Conservation (phyloP, 2,888 invertebrate genomes). For the Ptychoptera contaminata region DNA sequence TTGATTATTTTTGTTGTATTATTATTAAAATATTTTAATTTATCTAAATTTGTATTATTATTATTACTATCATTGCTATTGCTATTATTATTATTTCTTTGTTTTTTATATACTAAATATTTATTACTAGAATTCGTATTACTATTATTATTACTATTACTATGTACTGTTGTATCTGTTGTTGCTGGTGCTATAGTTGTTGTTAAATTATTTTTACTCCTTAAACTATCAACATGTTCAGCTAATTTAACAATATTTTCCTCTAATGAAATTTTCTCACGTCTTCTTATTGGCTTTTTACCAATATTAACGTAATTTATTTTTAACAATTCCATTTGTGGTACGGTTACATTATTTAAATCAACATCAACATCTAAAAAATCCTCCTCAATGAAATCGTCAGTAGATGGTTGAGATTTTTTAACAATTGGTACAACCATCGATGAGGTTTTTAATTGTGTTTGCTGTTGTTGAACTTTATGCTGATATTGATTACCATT, state of each 20-base stretch:
- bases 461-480: neutral
- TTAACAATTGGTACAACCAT: neutral
- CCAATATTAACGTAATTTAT: slow-evolving; percentile 28
- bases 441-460: neutral
- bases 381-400: slow-evolving; percentile 23
- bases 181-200: neutral
- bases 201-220: neutral
- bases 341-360: slow-evolving; percentile 13
- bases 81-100: too few relatives aligned
- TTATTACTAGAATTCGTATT: slow-evolving; percentile 6
- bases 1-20: neutral
- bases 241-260: neutral
- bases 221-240: neutral
- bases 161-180: too few relatives aligned
- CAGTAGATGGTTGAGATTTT: slow-evolving; percentile 9
- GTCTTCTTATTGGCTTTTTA: slow-evolving; percentile 14
- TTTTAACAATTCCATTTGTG: slow-evolving; percentile 29
- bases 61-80: too few relatives aligned
- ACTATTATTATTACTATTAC: too few relatives aligned
- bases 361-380: slow-evolving; percentile 3
- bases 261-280: neutral
- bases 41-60: neutral
- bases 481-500: too few relatives aligned
- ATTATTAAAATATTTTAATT: neutral
- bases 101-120: slow-evolving; percentile 11